A percentile compares a stretch with the other conserved stretches of the same genome.
These are phyloP conservation scores for Smittia sp. DNA, from an alignment of 2,888 invertebrate genomes.

Conservation along the genomic window DNA sequence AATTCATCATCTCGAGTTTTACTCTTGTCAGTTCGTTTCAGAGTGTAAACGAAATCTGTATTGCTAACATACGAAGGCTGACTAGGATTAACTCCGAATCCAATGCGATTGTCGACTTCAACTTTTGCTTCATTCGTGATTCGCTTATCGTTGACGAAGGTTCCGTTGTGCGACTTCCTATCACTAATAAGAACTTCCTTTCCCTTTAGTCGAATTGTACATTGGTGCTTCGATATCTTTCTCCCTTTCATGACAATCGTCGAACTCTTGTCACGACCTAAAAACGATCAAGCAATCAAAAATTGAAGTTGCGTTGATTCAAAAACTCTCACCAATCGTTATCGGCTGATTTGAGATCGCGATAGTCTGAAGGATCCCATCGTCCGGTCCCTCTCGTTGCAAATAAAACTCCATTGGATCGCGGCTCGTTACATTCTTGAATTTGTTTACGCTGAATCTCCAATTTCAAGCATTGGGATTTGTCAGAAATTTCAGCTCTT, in stretches of 20 bases:
- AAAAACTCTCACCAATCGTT: constrained; percentile 1
- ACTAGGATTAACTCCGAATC: background rate
- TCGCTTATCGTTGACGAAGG: background rate
- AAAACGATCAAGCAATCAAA: background rate
- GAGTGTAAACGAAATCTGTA: background rate
- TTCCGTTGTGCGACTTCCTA: background rate
- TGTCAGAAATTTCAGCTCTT: background rate
- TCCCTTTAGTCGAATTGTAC: background rate
- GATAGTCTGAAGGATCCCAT: background rate
- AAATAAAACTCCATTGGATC: background rate
- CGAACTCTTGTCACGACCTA: background rate
- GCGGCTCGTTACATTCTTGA: background rate
- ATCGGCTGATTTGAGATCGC: background rate
- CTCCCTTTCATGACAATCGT: background rate
- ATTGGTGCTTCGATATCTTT: background rate
- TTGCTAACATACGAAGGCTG: background rate
- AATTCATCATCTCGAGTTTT: background rate
- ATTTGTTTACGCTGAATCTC: background rate
- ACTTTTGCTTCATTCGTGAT: background rate
- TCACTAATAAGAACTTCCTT: background rate
- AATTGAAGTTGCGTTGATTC: background rate
- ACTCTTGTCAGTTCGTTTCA: background rate
- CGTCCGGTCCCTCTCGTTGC: background rate
- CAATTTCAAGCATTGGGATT: background rate
- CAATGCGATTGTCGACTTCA: background rate